phyloP scores from a whole-genome alignment of 2,888 invertebrate genomes.

The Drosophila monieri region DNA sequence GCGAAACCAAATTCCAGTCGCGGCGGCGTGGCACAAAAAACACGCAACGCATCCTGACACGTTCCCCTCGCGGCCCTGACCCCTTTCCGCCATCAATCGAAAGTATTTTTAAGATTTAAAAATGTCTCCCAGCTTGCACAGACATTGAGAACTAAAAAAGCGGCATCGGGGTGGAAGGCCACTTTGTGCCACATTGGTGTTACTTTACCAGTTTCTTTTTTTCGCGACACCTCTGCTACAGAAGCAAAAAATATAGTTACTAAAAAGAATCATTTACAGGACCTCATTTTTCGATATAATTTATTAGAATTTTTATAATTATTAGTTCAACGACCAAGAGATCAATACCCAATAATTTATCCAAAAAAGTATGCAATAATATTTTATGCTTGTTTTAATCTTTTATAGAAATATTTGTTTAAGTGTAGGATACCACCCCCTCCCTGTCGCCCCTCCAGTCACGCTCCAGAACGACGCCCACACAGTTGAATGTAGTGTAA shows the following conservation, averaged over 20 bases:
- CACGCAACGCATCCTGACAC: constrained; percentile 70
- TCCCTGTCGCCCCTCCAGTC: constrained; percentile 8
- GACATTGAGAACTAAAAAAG: constrained; percentile 38
- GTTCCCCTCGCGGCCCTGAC: constrained; percentile 17
- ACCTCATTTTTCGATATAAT: too few species aligned
- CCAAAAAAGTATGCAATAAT: too few species aligned
- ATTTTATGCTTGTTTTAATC: neutral
- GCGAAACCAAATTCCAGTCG: constrained; percentile 74
- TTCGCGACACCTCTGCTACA: constrained; percentile 5
- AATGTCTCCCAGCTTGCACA: constrained; percentile 46
- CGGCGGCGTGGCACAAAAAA: constrained; percentile 60
- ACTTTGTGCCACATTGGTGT: constrained; percentile 58
- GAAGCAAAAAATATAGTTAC: neutral
- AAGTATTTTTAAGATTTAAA: constrained; percentile 70
- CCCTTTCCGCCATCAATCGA: constrained; percentile 20
- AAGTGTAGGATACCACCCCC: neutral
- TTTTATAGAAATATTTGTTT: neutral
- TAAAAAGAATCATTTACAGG: too few species aligned
- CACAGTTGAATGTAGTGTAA: constrained; percentile 72
- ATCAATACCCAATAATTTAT: too few species aligned
- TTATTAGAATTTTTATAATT: too few species aligned
- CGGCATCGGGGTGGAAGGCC: constrained; percentile 32
- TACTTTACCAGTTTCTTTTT: constrained; percentile 43
- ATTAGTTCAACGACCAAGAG: too few species aligned
- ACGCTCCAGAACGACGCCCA: constrained; percentile 22